Evolutionary conservation across 2,113 vertebrate genomes (phyloP), one percentile per base, ranked within the genome.

Genomic region (Callocephalon fimbriatum): DNA sequence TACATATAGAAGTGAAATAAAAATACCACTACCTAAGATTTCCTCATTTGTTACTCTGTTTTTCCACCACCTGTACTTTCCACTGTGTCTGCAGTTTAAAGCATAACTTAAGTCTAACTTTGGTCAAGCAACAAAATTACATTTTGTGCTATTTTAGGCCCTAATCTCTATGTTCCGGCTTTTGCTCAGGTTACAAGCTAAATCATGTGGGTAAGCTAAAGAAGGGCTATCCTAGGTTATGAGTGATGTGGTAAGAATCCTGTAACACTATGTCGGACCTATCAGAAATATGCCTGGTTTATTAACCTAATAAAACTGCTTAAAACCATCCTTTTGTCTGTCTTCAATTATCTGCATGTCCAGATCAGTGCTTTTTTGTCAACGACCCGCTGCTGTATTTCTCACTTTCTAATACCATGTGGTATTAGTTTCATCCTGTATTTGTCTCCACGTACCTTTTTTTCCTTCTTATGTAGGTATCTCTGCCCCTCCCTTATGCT

Each of bases 31-130:
- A 90, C 79, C 68, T 88, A 86, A 86, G 59, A 71, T 38, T 83
- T 92, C 45, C 75, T 92, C 75, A 22, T 58, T 82, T 80, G 20
- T 92, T 91, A 74, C 76, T 54, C 45, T 74, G 48, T n/a, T 88
- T 92, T 94, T 86, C 88, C 86, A 93, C 79, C 95, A 86, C 54
- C 54, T 80, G 19, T 50, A 74, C n/a, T 95, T 95, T 93, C 88
- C 91, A 90, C 79, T 58, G 45, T 35, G 45, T 50, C 79, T 94
- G 79, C 67, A 84, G 22, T 91, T 94, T 63, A 38, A 80, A 83
- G 65, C 8, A 40, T 11, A 72, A 70, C 31, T 79, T 47, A 31
- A 63, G 35, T 23, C 38, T 23, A 73, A 71, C 27, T 77, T 83
- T 26, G 63, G 67, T 88, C 68, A 86, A 88, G 54, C 53, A 86